phyloP scores from a whole-genome alignment of 2,888 invertebrate species.

The Odontocerum albicorne region DNA sequence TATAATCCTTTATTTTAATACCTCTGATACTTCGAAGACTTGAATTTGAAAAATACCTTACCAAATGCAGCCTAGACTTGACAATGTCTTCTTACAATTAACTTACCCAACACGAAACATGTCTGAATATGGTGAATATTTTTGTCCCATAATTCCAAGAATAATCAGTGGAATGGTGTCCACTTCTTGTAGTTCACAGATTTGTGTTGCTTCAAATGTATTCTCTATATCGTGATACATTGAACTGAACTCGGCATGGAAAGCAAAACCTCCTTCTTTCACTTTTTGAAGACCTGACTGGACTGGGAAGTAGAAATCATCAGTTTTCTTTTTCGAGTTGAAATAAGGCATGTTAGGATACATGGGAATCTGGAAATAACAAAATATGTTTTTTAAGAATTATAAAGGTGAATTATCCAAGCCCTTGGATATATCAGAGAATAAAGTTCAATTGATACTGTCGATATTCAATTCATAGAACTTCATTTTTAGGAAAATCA shows the following conservation, averaged over 20 bases:
- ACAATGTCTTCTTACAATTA: too few species aligned
- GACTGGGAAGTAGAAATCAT: constrained; percentile 29
- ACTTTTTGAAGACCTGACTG: constrained; percentile 22
- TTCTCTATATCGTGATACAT: constrained; percentile 26
- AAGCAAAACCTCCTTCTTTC: constrained; percentile 31
- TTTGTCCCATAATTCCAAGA: constrained; percentile 26
- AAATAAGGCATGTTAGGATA: constrained; percentile 32
- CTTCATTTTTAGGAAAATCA: too few species aligned
- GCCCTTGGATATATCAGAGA: too few species aligned
- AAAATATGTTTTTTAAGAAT: too few species aligned
- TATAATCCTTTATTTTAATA: too few species aligned
- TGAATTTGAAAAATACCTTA: too few species aligned
- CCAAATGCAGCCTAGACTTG: too few species aligned
- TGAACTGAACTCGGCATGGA: constrained; percentile 28
- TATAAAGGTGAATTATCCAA: too few species aligned
- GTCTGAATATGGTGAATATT: constrained; percentile 32
- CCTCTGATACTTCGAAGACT: too few species aligned
- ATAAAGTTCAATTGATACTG: too few species aligned
- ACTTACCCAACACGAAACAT: constrained; percentile 34
- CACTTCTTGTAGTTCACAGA: constrained; percentile 35
- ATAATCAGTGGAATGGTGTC: constrained; percentile 24
- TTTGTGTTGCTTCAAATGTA: constrained; percentile 33
- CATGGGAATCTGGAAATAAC: constrained; percentile 15
- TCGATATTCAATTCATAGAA: too few species aligned
- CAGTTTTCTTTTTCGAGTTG: constrained; percentile 29